Conservation (phyloP, 2,797 vertebrate genomes). For the Pantherophis alleghaniensis region DNA sequence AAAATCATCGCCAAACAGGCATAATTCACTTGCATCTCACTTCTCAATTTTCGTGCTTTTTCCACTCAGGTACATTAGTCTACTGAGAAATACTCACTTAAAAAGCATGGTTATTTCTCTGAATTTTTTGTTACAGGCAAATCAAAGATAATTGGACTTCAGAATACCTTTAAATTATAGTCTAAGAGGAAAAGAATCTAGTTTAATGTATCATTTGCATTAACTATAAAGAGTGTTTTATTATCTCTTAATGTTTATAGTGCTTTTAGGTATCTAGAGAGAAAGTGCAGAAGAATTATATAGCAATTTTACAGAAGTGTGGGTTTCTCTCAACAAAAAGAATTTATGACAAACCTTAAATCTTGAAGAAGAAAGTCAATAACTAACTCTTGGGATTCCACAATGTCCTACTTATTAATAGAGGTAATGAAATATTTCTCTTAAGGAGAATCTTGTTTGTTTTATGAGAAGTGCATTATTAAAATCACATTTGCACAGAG, state of each 20-base stretch:
- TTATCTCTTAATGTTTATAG: conserved; percentile 65
- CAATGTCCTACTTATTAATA: conserved; percentile 52
- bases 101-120: conserved; percentile 67
- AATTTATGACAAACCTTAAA: conserved; percentile 57
- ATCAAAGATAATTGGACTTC: conserved; percentile 74
- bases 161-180: conserved; percentile 71
- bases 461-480: conserved; percentile 40
- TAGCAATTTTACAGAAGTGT: conserved; percentile 48
- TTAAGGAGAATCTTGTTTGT: conserved; percentile 47
- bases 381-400: conserved; percentile 38
- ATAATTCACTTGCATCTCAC: not conserved
- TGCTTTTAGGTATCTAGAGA: conserved; percentile 39
- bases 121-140: conserved; percentile 65
- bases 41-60: conserved; percentile 20
- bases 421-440: conserved; percentile 50
- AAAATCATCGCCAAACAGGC: conserved; percentile 11
- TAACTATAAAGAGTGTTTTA: conserved; percentile 61
- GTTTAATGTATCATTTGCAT: conserved; percentile 68
- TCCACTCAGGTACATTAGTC: conserved; percentile 54
- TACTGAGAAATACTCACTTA: conserved; percentile 63
- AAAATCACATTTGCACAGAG: not conserved
- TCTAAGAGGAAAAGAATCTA: conserved; percentile 62
- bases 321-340: conserved; percentile 43
- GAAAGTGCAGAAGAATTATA: conserved; percentile 53
- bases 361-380: conserved; percentile 46